Base-by-base conservation (phyloP, 2,888 invertebrate species). In the Drosophila algonquin region DNA sequence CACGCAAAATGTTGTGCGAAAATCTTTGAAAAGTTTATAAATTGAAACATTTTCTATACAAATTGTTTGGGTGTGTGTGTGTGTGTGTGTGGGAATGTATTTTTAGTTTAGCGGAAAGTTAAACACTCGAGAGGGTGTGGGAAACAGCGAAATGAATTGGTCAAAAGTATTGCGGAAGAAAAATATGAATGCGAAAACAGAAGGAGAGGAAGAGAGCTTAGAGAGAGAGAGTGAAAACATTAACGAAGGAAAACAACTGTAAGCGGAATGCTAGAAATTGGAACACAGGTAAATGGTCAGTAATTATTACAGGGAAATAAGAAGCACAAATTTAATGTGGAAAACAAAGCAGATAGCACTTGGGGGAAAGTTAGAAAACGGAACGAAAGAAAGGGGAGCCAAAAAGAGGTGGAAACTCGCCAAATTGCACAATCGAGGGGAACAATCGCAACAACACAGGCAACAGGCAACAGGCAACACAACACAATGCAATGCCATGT, bases 391-490 rank as follows among this genome's bases (percentile, higher is more conserved):
- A 75, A 68, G 63, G 56, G 50, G 61, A 63, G 46, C 76, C 70
- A 75, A 72, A 12, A 35, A 12, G 64, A 75, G 77, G 30, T 30
- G 80, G 82, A 85, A 82, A 75, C 50, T 76, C 71, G 82, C 82
- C 85, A 82, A 82, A 82, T 82, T 82, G 85, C 82, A 85, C 85
- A 82, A 85, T 80, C 67, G 27, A 47, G 32, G 63, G 9, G n/a
- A 8, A 30, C 7, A 30, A 30, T 30, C 30, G 30, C 24, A 9
- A 32, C 24, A 50, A 59, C 47, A 72, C 52, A 86, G 21, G 21
- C n/a, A n/a, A n/a, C n/a, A n/a, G n/a, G 30, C 24, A 9, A 32
- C 3, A 30, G 30, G 27, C 55, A 2, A 21, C 21, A 57, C 60
- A 50, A 60, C 45, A 64, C 52, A 86, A 80, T 77, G 83, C 83